Percentiles rank a stretch among this genome's conserved stretches.
These are phyloP conservation scores for Rhagonycha lutea DNA, from an alignment of 2,888 invertebrate species.

Conservation along the genomic window DNA sequence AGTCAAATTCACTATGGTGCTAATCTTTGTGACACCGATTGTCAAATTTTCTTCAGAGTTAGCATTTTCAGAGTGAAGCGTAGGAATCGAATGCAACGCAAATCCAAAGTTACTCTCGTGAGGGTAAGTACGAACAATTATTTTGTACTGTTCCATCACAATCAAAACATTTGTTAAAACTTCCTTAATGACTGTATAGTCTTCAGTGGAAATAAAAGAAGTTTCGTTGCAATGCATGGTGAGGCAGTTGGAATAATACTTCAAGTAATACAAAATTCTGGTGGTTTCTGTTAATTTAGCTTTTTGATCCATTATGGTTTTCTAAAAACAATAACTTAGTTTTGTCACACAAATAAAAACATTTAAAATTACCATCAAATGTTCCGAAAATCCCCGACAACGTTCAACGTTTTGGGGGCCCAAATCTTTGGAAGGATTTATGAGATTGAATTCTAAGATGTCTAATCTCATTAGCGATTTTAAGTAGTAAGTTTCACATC, in stretches of 20 bases:
- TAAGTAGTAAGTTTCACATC: constrained; percentile 75
- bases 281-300: constrained; percentile 63
- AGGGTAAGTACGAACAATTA: constrained; percentile 69
- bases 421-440: constrained; percentile 76
- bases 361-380: constrained; percentile 67
- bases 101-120: constrained; percentile 42
- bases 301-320: constrained; percentile 70
- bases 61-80: constrained; percentile 37
- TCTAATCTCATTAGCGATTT: constrained; percentile 72
- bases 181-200: constrained; percentile 55
- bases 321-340: constrained; percentile 53
- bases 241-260: constrained; percentile 56
- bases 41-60: constrained; percentile 42
- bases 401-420: constrained; percentile 81
- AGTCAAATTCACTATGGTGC: background rate
- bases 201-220: constrained; percentile 41
- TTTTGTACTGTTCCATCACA: constrained; percentile 69
- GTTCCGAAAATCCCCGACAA: constrained; percentile 82
- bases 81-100: constrained; percentile 42
- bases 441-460: constrained; percentile 63
- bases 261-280: constrained; percentile 61
- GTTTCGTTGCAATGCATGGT: constrained; percentile 43
- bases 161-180: constrained; percentile 59
- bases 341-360: background rate
- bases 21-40: constrained; percentile 35